Percentiles rank a stretch among this genome's conserved stretches.
Conservation (phyloP, 2,113 vertebrate genomes). For the Lagenorhynchus albirostris region DNA sequence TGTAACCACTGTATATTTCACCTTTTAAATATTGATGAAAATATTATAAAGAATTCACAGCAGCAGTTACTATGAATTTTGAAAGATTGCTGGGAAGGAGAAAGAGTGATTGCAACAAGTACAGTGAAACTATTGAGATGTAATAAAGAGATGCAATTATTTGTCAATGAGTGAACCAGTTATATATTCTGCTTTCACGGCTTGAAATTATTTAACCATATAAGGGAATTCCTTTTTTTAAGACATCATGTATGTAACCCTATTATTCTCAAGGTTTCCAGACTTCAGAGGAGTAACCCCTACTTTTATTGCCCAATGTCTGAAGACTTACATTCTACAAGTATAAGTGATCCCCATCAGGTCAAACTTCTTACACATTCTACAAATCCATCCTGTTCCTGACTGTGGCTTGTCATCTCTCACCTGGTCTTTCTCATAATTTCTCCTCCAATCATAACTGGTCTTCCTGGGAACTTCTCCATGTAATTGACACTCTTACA, state of each 20-base stretch:
- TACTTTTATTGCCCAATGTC: not conserved
- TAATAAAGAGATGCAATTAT: not conserved
- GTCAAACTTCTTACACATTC: not conserved
- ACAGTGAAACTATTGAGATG: not conserved
- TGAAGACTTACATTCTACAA: not conserved
- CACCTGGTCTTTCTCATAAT: not conserved
- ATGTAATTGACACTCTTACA: not conserved
- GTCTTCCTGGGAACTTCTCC: not conserved
- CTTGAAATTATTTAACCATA: not conserved
- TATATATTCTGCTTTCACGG: not conserved
- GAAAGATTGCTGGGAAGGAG: not conserved
- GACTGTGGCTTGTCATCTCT: not conserved
- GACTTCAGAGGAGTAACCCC: not conserved
- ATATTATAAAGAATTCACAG: not conserved
- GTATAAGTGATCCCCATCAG: not conserved
- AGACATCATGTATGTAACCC: not conserved
- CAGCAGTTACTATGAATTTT: not conserved
- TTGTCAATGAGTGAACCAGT: not conserved
- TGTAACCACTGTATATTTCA: not conserved
- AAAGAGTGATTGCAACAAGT: not conserved
- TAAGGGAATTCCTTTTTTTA: not conserved
- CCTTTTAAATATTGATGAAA: not conserved
- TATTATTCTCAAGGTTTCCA: not conserved
- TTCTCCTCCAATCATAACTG: not conserved
- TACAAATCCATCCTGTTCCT: not conserved